Evolutionary conservation across 2,113 vertebrate species (phyloP).

Genomic region (Drymodes brunneopygia): DNA sequence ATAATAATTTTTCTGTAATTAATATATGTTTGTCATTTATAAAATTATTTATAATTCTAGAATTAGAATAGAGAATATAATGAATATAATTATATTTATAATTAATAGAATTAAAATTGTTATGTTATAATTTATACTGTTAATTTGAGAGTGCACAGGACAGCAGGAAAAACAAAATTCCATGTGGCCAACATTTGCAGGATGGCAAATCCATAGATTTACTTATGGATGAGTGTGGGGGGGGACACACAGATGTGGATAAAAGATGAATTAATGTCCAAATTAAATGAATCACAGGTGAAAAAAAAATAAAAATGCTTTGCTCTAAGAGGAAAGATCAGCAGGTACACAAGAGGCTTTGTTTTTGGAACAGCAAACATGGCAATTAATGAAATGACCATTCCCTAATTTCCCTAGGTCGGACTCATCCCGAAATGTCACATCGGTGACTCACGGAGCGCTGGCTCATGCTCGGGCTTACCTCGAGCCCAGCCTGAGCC

Average conservation of each 20-base stretch:
- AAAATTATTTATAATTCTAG: too few relatives aligned
- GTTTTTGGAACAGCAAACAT: not conserved
- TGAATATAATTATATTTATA: not conserved
- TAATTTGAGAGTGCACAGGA: not conserved
- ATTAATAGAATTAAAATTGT: not conserved
- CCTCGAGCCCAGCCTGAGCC: not conserved
- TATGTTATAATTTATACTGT: not conserved
- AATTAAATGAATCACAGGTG: not conserved
- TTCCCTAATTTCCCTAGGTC: not conserved
- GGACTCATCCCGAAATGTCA: constrained; percentile 9
- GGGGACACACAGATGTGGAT: fast-evolving
- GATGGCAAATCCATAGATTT: not conserved
- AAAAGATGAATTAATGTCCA: not conserved
- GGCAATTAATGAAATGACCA: not conserved
- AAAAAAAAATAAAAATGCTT: not conserved
- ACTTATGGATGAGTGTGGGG: fast-evolving
- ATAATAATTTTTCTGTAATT: too few relatives aligned
- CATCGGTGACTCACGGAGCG: not conserved
- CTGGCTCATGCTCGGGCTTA: not conserved
- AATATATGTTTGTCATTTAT: too few relatives aligned
- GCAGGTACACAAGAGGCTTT: not conserved
- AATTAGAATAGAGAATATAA: too few relatives aligned
- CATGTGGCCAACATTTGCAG: not conserved
- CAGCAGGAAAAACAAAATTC: not conserved
- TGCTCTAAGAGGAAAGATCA: not conserved